Conservation (phyloP, 2,113 vertebrate species). For the Entelurus aequoreus region DNA sequence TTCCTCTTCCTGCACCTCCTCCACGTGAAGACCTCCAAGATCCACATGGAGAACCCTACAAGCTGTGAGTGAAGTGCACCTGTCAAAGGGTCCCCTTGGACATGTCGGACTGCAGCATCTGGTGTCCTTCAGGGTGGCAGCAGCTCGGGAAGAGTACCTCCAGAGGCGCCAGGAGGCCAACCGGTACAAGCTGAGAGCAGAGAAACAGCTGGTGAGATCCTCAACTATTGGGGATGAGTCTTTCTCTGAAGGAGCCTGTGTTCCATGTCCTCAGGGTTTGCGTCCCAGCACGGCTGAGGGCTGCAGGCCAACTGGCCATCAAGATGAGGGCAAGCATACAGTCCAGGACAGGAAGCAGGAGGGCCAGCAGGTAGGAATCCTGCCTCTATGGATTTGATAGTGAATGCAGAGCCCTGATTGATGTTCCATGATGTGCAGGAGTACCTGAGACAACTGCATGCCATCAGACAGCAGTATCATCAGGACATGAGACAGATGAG, state of each 20-base stretch:
- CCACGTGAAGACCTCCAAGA: slow-evolving; percentile 31
- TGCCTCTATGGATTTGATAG: neutral
- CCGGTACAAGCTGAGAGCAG: slow-evolving; percentile 85
- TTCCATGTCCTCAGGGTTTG: slow-evolving; percentile 71
- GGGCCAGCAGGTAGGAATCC: slow-evolving; percentile 64
- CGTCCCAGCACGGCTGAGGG: slow-evolving; percentile 79
- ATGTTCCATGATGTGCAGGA: slow-evolving; percentile 62
- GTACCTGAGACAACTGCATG: slow-evolving; percentile 79
- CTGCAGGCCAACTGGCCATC: slow-evolving; percentile 34
- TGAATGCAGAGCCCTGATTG: neutral
- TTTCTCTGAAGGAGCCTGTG: too few species aligned
- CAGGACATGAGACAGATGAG: slow-evolving; percentile 74
- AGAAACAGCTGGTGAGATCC: slow-evolving; percentile 84
- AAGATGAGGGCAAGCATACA: slow-evolving; percentile 38
- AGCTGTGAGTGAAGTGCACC: slow-evolving; percentile 49
- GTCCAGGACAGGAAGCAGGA: slow-evolving; percentile 49
- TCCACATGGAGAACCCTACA: slow-evolving; percentile 43
- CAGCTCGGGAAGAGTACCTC: slow-evolving; percentile 75
- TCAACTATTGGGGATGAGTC: neutral
- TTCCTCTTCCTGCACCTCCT: slow-evolving; percentile 24
- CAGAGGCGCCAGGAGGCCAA: slow-evolving; percentile 81
- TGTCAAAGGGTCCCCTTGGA: neutral
- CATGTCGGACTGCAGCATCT: neutral
- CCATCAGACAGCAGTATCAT: slow-evolving; percentile 83
- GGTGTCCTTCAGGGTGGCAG: slow-evolving; percentile 65